phyloP scores from a whole-genome alignment of 2,888 invertebrate species.

The Chouioia cunea region DNA sequence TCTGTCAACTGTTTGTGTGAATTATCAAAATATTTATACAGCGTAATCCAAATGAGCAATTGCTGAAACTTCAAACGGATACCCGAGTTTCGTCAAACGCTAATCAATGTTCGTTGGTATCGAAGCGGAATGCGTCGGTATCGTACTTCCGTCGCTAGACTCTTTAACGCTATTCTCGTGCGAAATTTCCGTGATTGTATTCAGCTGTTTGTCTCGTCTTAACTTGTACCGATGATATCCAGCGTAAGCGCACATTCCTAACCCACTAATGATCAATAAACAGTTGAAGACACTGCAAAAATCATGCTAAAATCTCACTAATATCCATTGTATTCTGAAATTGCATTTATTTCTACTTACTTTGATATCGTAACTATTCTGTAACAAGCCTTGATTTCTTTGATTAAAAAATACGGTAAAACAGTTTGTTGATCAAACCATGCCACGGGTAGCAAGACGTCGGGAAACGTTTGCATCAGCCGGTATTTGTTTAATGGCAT shows the following conservation, averaged over 20 bases:
- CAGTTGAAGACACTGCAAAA: conserved; percentile 69
- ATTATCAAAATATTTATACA: too few relatives aligned
- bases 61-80: too few relatives aligned
- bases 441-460: conserved; percentile 78
- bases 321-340: too few relatives aligned
- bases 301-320: too few relatives aligned
- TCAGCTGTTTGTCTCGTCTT: conserved; percentile 43
- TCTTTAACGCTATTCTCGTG: neutral
- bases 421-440: conserved; percentile 82
- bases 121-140: conserved; percentile 53
- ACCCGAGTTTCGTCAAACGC: neutral
- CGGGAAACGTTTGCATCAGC: conserved; percentile 75
- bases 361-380: conserved; percentile 38
- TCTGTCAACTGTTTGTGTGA: too few relatives aligned
- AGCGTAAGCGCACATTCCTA: conserved; percentile 65
- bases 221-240: conserved; percentile 67
- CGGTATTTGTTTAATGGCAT: conserved; percentile 76
- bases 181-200: conserved; percentile 35
- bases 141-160: conserved; percentile 54
- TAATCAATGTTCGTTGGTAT: conserved; percentile 50
- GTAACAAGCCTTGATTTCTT: conserved; percentile 53
- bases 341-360: conserved; percentile 48
- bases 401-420: conserved; percentile 55
- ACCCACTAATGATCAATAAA: conserved; percentile 72
- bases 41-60: too few relatives aligned